Percentiles rank a stretch among this genome's conserved stretches.
Evolutionary conservation across 2,888 invertebrate genomes (phyloP).

Genomic region (Neoitamus cyanurus): DNA sequence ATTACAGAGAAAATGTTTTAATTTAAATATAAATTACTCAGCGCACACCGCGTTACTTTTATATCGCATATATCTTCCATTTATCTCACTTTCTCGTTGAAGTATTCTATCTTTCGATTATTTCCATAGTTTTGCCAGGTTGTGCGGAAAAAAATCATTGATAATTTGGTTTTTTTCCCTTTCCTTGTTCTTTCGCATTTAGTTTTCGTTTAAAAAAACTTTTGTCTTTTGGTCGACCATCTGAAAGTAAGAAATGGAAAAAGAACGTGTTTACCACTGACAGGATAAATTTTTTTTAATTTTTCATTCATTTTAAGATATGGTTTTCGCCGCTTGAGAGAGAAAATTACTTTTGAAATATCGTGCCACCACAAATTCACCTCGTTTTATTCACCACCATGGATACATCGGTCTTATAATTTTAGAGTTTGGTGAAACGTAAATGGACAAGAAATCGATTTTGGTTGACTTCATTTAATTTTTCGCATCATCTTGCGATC

Average conservation of each 20-base stretch:
- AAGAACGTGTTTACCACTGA: conserved; percentile 18
- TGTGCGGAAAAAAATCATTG: conserved; percentile 16
- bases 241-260: conserved; percentile 35
- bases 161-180: conserved; percentile 4
- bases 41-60: conserved; percentile 21
- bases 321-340: neutral
- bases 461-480: no score
- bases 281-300: neutral
- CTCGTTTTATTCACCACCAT: neutral
- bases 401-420: neutral
- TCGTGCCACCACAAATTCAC: neutral
- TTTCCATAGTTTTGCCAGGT: conserved; percentile 3
- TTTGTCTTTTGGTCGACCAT: conserved; percentile 10
- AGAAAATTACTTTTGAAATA: neutral
- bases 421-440: no score
- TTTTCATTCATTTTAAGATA: neutral
- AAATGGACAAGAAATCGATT: no score
- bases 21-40: neutral
- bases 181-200: conserved; percentile 21
- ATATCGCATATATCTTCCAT: neutral
- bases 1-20: neutral
- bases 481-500: no score
- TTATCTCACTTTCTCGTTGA: conserved; percentile 12
- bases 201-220: conserved; percentile 12
- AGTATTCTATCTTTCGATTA: conserved; percentile 16